phyloP scores from a whole-genome alignment of 2,888 invertebrate genomes.

The Pimpla rufipes region DNA sequence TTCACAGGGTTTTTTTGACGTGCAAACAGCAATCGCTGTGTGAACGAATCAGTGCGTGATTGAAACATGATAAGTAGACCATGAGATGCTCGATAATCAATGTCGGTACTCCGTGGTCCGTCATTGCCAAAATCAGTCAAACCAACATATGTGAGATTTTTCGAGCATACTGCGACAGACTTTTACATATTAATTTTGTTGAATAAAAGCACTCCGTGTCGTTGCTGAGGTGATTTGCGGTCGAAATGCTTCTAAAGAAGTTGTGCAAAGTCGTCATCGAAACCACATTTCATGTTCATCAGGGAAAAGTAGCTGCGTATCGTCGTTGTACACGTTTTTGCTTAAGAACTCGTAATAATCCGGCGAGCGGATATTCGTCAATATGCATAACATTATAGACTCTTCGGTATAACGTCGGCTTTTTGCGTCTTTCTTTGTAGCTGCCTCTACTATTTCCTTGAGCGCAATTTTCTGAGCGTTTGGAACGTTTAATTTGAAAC shows the following conservation, averaged over 20 bases:
- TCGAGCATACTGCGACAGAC: slow-evolving; percentile 51
- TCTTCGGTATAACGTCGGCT: slow-evolving; percentile 58
- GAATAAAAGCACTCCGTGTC: slow-evolving; percentile 63
- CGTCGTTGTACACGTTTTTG: slow-evolving; percentile 37
- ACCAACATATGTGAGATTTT: slow-evolving; percentile 61
- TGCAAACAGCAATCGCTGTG: no score
- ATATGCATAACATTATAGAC: slow-evolving; percentile 63
- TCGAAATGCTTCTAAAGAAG: slow-evolving; percentile 51
- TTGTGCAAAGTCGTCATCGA: slow-evolving; percentile 61
- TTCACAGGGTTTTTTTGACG: slow-evolving; percentile 61
- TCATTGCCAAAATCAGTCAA: slow-evolving; percentile 64
- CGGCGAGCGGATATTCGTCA: no score
- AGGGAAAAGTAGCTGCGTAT: slow-evolving; percentile 20
- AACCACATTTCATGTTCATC: slow-evolving; percentile 58
- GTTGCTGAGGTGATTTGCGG: slow-evolving; percentile 44
- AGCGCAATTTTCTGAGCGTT: no score
- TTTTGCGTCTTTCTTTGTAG: slow-evolving; percentile 11
- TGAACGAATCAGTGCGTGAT: slow-evolving; percentile 60
- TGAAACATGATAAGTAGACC: slow-evolving; percentile 69
- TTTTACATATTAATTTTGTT: slow-evolving; percentile 65
- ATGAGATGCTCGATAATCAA: slow-evolving; percentile 58
- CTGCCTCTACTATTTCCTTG: slow-evolving; percentile 39
- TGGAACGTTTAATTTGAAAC: neutral
- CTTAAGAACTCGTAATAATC: slow-evolving; percentile 58
- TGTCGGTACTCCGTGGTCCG: slow-evolving; percentile 13